Evolutionary conservation across 2,888 invertebrate species (phyloP), one percentile per base, ranked within the genome.

Genomic region (Mechanitis messenoides): DNA sequence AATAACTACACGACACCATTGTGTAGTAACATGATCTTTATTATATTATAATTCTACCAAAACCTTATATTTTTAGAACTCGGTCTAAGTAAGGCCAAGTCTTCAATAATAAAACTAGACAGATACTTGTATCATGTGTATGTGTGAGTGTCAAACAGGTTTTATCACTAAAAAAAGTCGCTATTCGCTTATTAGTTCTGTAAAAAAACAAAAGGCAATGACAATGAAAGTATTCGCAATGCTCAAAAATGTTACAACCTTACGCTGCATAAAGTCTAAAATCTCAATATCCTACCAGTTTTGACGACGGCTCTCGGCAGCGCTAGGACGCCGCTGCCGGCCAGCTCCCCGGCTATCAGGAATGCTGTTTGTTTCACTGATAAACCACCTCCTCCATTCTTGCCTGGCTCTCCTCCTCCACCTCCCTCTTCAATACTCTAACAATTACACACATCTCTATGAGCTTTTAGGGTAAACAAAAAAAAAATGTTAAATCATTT

Each of bases 291-390:
- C 74, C 69, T 65, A 94, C 94, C 94, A 69, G 93, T 90, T 72
- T 92, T 91, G 57, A 91, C 92, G 45, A 94, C 85, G 0, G 93
- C 94, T 67, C 90, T 80, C 0, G 94, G 94, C 45, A 94, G 81
- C 0, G 94, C 93, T 67, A 94, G 81, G n/a, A 94, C 92, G 0
- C 94, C 94, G 71, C 93, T 93, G 53, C 94, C 94, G 0, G 93
- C 93, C 92, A 94, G 93, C 80, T 94, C 94, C 0, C 93, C 94
- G 0, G 92, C 92, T 53, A 94, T 91, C 72, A 94, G 91, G 63
- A 94, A 81, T 0, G 92, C 91, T 0, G 93, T 92, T 65, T 92
- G 85, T 63, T 72, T 74, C 64, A 78, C 65, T 1, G 85, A 77
- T 20, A 90, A 74, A 0, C 88, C 80, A 1, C 69, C 79, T 2